Conservation (phyloP, 2,888 invertebrate species). For the Crioceris asparagi region DNA sequence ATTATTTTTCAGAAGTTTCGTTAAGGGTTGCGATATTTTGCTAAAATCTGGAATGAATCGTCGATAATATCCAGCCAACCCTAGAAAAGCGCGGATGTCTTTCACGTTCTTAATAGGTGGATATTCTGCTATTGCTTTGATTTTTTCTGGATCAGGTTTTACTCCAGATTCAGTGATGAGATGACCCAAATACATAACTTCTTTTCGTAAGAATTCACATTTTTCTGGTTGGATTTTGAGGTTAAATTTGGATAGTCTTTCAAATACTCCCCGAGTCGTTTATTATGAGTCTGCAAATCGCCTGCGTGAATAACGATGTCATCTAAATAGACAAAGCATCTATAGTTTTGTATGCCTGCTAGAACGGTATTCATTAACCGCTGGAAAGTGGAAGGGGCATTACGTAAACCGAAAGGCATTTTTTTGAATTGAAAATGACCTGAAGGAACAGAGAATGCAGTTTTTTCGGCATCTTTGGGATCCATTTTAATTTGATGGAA, state of each 20-base stretch:
- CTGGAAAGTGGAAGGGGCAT: conserved; percentile 31
- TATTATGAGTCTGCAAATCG: conserved; percentile 20
- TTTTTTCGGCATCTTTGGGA: conserved; percentile 26
- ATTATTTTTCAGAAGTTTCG: conserved; percentile 15
- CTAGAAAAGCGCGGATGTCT: conserved; percentile 18
- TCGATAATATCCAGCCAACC: conserved; percentile 17
- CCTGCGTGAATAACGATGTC: conserved; percentile 27
- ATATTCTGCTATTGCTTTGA: conserved; percentile 11
- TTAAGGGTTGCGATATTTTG: conserved; percentile 15
- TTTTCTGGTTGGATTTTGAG: conserved; percentile 18
- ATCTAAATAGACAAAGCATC: conserved; percentile 30
- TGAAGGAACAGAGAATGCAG: conserved; percentile 28
- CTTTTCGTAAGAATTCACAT: conserved; percentile 16
- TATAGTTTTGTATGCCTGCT: conserved; percentile 20
- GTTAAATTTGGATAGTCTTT: conserved; percentile 14
- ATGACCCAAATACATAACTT: conserved; percentile 18
- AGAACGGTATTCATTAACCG: conserved; percentile 26
- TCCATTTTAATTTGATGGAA: conserved; percentile 32
- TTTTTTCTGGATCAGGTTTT: conserved; percentile 15
- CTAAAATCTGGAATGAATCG: conserved; percentile 15
- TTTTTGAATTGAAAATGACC: conserved; percentile 28
- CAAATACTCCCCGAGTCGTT: conserved; percentile 19
- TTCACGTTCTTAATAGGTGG: conserved; percentile 12
- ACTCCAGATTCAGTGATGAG: conserved; percentile 16
- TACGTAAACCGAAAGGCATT: conserved; percentile 33